Conservation (phyloP, 2,888 invertebrate species). For the Agrilus mali region DNA sequence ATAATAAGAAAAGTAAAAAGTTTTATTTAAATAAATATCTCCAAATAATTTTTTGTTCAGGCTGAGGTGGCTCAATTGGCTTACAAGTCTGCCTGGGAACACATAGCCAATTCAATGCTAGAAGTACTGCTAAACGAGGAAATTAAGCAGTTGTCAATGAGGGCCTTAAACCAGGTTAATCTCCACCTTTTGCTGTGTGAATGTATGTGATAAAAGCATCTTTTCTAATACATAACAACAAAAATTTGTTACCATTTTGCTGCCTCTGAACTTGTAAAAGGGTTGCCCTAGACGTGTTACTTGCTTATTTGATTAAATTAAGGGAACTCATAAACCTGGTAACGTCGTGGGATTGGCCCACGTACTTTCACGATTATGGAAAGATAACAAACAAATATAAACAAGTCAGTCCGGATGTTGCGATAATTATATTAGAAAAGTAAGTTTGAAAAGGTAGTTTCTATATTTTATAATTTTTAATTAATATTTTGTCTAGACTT, state of each 20-base stretch:
- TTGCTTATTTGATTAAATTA: conserved; percentile 79
- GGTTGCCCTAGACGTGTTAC: conserved; percentile 70
- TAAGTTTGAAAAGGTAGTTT: conserved; percentile 28
- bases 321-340: conserved; percentile 87
- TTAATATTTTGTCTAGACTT: no score
- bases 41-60: conserved; percentile 29
- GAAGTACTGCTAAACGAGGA: conserved; percentile 60
- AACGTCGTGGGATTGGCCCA: conserved; percentile 94
- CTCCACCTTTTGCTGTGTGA: conserved; percentile 96
- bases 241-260: conserved; percentile 49
- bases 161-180: conserved; percentile 82
- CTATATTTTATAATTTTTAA: neutral
- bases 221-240: neutral
- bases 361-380: conserved; percentile 93
- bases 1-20: no score
- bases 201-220: conserved; percentile 39
- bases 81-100: conserved; percentile 79
- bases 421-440: conserved; percentile 89
- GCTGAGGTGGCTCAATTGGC: conserved; percentile 67
- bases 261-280: conserved; percentile 84
- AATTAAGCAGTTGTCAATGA: conserved; percentile 77
- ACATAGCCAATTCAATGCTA: conserved; percentile 67
- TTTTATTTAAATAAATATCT: no score
- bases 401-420: conserved; percentile 80
- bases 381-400: conserved; percentile 86